A percentile compares a stretch with the other conserved stretches of the same genome.
Evolutionary conservation across 2,113 vertebrate species (phyloP).

Genomic region (Triplophysa dalaica): DNA sequence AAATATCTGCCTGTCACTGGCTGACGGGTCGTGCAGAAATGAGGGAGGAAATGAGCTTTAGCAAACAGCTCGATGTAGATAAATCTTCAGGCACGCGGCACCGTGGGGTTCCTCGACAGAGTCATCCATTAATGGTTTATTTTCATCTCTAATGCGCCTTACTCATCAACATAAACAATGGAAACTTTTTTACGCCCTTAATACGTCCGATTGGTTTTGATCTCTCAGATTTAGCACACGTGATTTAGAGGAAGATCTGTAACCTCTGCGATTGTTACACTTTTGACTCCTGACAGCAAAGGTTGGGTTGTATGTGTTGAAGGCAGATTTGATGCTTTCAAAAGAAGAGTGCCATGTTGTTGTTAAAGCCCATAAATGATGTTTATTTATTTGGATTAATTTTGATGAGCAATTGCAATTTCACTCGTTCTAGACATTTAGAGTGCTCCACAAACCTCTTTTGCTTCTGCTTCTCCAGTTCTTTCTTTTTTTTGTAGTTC

Average conservation of each 20-base stretch:
- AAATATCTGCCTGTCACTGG: slow-evolving; percentile 29
- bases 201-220: neutral
- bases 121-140: slow-evolving; percentile 47
- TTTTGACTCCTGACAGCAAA: neutral
- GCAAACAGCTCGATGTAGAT: slow-evolving; percentile 56
- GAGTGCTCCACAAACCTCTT: neutral
- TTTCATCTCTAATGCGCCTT: slow-evolving; percentile 44
- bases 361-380: neutral
- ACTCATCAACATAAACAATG: slow-evolving; percentile 23
- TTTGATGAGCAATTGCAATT: neutral
- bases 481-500: slow-evolving; percentile 3
- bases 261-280: neutral
- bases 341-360: neutral
- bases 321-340: too few relatives aligned
- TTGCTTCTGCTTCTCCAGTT: neutral
- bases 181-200: slow-evolving; percentile 1
- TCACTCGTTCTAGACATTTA: neutral
- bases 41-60: slow-evolving; percentile 58
- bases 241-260: neutral
- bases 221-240: neutral
- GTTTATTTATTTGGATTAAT: too few relatives aligned
- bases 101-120: slow-evolving; percentile 50
- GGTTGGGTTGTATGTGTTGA: neutral
- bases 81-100: slow-evolving; percentile 50
- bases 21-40: slow-evolving; percentile 35